Evolutionary conservation across 2,888 invertebrate genomes (phyloP).

Genomic region (Mechanitis messenoides): DNA sequence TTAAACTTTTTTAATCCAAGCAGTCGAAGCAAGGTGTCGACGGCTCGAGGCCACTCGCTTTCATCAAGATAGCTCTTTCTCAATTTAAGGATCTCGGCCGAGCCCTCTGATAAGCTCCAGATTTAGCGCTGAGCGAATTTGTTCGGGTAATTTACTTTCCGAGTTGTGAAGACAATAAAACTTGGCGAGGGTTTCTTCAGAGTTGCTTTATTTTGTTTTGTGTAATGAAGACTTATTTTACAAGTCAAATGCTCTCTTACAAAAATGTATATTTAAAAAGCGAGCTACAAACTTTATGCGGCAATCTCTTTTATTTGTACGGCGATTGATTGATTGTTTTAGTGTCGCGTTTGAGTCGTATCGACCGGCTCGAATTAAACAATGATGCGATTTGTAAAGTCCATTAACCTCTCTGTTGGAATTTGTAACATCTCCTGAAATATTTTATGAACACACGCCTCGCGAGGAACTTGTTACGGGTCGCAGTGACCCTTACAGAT

Average conservation of each 20-base stretch:
- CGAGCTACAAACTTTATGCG: constrained; percentile 13
- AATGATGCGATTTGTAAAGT: background rate
- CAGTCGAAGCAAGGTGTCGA: constrained; percentile 54
- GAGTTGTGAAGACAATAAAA: constrained; percentile 73
- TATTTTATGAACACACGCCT: background rate
- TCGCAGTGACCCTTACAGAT: constrained; percentile 18
- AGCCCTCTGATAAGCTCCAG: constrained; percentile 67
- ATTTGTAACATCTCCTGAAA: background rate
- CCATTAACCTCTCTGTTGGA: background rate
- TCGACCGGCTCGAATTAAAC: background rate
- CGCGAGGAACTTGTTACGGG: background rate
- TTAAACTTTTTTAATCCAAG: constrained; percentile 68
- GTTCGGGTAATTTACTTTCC: constrained; percentile 71
- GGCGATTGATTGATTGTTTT: constrained; percentile 11
- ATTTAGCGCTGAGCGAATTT: constrained; percentile 72
- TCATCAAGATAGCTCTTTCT: constrained; percentile 66
- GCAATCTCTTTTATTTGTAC: constrained; percentile 9
- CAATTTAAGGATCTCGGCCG: constrained; percentile 64
- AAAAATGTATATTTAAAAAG: constrained; percentile 25
- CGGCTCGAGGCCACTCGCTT: constrained; percentile 54
- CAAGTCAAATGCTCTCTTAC: constrained; percentile 39
- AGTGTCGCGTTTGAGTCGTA: background rate
- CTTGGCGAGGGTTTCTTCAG: constrained; percentile 54
- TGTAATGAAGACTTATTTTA: constrained; percentile 58
- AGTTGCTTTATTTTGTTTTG: constrained; percentile 58